These are phyloP conservation scores for Pseudeuparius sepicola DNA, from an alignment of 2,888 invertebrate genomes.

Conservation along the genomic window DNA sequence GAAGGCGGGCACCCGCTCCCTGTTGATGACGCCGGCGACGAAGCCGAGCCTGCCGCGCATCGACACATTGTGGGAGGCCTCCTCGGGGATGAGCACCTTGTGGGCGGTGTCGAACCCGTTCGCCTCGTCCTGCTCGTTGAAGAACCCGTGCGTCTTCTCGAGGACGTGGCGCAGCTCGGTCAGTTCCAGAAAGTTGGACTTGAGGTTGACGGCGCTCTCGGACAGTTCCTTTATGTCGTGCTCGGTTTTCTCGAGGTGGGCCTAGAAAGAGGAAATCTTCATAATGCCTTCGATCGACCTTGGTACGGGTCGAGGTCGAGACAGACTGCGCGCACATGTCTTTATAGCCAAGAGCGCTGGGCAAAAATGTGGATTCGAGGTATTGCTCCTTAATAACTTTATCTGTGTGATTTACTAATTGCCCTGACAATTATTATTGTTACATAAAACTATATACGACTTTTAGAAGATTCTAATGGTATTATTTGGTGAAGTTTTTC, in stretches of 20 bases:
- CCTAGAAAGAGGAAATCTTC: slow-evolving; percentile 46
- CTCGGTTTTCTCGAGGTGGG: slow-evolving; percentile 91
- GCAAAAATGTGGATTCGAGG: no score
- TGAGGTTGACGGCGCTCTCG: slow-evolving; percentile 83
- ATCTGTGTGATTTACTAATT: no score
- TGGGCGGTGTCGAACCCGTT: slow-evolving; percentile 52
- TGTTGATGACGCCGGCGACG: slow-evolving; percentile 85
- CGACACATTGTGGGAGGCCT: slow-evolving; percentile 31
- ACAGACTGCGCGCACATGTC: no score
- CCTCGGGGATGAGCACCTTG: slow-evolving; percentile 44
- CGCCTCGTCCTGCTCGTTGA: slow-evolving; percentile 68
- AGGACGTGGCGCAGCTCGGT: slow-evolving; percentile 86
- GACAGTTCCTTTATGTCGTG: slow-evolving; percentile 90
- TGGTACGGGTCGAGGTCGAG: no score
- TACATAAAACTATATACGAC: no score
- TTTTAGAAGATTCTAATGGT: no score
- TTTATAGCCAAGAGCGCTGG: no score
- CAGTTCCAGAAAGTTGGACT: slow-evolving; percentile 84
- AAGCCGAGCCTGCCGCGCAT: slow-evolving; percentile 49
- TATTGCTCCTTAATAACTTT: no score
- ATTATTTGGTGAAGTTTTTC: no score
- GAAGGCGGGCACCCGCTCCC: slow-evolving; percentile 81
- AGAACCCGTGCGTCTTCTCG: slow-evolving; percentile 85
- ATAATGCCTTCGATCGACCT: no score
- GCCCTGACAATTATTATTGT: no score